Base-by-base conservation (phyloP, 2,888 invertebrate species). In the Perizoma flavofasciatum region DNA sequence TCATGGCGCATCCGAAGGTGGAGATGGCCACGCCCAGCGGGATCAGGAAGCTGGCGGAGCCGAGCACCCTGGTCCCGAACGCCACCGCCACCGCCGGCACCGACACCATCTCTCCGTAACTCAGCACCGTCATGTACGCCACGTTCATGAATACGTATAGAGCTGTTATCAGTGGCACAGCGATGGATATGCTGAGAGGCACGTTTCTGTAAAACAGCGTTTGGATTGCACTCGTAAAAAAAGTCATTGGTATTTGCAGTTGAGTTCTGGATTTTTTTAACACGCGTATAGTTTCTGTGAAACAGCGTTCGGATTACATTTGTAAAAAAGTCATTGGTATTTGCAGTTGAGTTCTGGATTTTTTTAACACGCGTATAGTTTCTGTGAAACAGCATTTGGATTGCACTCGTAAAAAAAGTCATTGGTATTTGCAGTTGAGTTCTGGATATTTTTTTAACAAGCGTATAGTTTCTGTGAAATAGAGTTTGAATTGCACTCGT, bases 121-220 rank as follows among this genome's bases (percentile, higher is more conserved):
- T 94, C 69, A 97, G 85, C 5, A 96, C 96, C 0, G 96, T 94
- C 95, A 97, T 95, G 84, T 97, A 97, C n/a, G 97, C 95, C 10
- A 97, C 93, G 77, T 97, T 97, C 94, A 97, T 96, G 73, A 95
- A 94, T 33, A 97, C 95, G 78, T 97, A 97, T 7, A 97, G 92
- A 0, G 94, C 84, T 0, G 97, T 97, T 35, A 97, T 96, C 5
- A 96, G 86, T 0, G 97, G 97, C 0, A 97, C 96, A 0, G 96
- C 97, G 51, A 97, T 95, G 6, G 95, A 89, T 69, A 97, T 96
- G 70, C 97, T 96, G 44, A 95, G 89, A 0, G 96, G 95, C 34
- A 97, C 95, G 81, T 97, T 97, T 55, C 96, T 96, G 89, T 32
- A 6, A 10, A 39, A 10, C 5, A 37, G 4, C 5, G 4, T 5